Percentiles rank a stretch among this genome's conserved stretches.
Evolutionary conservation across 37 sponge, comb jelly and placozoan species (phyloP).

Genomic region (Cliona cf. orientalis): DNA sequence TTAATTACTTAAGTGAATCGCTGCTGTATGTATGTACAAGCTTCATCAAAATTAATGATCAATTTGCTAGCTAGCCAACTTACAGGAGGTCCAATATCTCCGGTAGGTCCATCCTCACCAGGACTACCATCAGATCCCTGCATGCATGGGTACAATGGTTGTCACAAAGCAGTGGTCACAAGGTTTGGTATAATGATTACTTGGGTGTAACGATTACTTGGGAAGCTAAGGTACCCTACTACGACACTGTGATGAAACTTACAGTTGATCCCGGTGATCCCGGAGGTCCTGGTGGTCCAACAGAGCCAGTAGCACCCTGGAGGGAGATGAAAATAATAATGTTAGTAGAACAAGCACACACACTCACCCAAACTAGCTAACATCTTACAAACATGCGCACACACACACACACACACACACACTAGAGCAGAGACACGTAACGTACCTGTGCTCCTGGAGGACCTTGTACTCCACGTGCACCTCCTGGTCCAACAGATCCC

Average conservation of each 20-base stretch:
- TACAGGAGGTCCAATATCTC: slow-evolving; percentile 62
- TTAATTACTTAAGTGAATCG: neutral
- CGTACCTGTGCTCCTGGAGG: slow-evolving; percentile 39
- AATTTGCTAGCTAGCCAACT: neutral
- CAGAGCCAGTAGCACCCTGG: slow-evolving; percentile 62
- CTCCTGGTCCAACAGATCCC: slow-evolving; percentile 49
- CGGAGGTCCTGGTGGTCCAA: slow-evolving; percentile 66
- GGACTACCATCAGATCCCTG: slow-evolving; percentile 59
- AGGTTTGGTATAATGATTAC: neutral
- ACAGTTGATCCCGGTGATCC: slow-evolving; percentile 72
- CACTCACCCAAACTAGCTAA: neutral
- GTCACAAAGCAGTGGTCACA: neutral
- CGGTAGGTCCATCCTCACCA: slow-evolving; percentile 60
- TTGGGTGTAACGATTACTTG: too few relatives aligned
- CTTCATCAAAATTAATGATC: neutral
- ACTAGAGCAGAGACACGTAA: neutral
- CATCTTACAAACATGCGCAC: neutral
- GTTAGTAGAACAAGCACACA: neutral
- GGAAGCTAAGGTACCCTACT: neutral
- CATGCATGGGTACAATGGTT: neutral
- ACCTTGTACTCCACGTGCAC: slow-evolving; percentile 47
- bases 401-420: neutral
- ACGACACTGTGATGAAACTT: slow-evolving; percentile 12
- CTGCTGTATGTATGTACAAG: too few relatives aligned
- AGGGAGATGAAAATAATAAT: slow-evolving; percentile 5